These are phyloP conservation scores for Meghimatium bilineatum DNA, from an alignment of 2,888 invertebrate species.

Conservation along the genomic window DNA sequence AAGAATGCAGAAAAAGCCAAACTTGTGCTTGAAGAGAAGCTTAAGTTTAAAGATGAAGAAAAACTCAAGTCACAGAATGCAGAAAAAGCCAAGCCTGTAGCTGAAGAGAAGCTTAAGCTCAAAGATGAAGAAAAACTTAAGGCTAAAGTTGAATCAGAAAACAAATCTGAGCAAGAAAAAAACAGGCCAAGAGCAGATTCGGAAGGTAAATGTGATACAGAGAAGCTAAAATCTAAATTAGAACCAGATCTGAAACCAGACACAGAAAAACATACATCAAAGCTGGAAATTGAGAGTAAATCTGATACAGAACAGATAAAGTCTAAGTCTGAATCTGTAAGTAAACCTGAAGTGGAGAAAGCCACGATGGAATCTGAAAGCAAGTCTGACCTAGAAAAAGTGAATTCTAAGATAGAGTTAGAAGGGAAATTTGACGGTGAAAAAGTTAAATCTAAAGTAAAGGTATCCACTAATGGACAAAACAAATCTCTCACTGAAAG, in stretches of 20 bases:
- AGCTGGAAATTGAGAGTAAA: background rate
- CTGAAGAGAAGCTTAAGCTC: background rate
- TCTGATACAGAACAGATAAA: background rate
- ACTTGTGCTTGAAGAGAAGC: background rate
- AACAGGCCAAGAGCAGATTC: background rate
- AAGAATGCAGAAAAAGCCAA: background rate
- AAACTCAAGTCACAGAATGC: background rate
- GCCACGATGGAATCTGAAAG: background rate
- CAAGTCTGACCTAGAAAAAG: background rate
- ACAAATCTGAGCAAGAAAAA: background rate
- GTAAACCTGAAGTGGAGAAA: background rate
- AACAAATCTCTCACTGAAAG: conserved; percentile 6
- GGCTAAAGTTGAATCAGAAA: background rate
- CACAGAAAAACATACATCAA: background rate
- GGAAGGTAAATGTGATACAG: background rate
- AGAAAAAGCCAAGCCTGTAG: background rate
- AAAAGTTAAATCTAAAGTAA: background rate
- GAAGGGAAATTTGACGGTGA: background rate
- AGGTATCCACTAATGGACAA: background rate
- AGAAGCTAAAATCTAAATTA: background rate
- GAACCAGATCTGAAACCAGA: background rate
- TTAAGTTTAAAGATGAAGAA: conserved; percentile 3
- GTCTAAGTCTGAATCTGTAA: background rate
- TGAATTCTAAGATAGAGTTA: background rate
- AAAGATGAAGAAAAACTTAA: conserved; percentile 2